Base-by-base conservation (phyloP, 2,797 vertebrate species). In the Aphelocoma californica region DNA sequence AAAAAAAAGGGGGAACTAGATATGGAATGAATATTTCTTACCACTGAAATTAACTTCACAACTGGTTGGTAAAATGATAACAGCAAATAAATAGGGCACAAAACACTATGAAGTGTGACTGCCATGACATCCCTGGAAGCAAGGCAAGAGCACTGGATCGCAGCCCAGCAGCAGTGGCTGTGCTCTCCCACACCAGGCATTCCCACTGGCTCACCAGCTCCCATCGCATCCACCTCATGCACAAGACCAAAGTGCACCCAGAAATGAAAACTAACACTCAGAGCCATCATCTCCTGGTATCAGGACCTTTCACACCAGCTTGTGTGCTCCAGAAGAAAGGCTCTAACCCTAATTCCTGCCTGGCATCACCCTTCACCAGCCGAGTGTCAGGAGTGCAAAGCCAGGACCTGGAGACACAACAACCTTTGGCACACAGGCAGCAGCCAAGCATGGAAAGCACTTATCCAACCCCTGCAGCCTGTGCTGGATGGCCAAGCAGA, bases 31-130 rank as follows among this genome's bases (percentile, higher is more conserved):
- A 13, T 51, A 77, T 65, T 58, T 83, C 83, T 42, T 85, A 93
- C 61, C 57, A 32, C 72, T 51, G 67, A 92, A 95, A 95, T 95
- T 60, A 94, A 84, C 72, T 80, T 87, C 74, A 64, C 64, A 45
- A 72, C 78, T 56, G 80, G 78, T 61, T 71, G 57, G 57, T 31
- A 45, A 92, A 94, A 91, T 53, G 17, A 58, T 81, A 75, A 62
- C 12, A 82, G 74, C 48, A 94, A 95, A 86, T 57, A 83, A 93
- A 91, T 51, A 85, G 70, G 70, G 73, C 6, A 3, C 72, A 74
- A 69, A 80, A 8, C 50, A 48, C 58, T 32, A 1, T 7, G 57
- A 86, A 54, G 50, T 32, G 60, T 28, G 62, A 56, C 31, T 92
- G 75, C 86, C 65, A 20, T 9, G 71, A 42, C 74, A 45, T 20